phyloP scores from a whole-genome alignment of 2,797 vertebrate species.

The Echeneis naucrates region DNA sequence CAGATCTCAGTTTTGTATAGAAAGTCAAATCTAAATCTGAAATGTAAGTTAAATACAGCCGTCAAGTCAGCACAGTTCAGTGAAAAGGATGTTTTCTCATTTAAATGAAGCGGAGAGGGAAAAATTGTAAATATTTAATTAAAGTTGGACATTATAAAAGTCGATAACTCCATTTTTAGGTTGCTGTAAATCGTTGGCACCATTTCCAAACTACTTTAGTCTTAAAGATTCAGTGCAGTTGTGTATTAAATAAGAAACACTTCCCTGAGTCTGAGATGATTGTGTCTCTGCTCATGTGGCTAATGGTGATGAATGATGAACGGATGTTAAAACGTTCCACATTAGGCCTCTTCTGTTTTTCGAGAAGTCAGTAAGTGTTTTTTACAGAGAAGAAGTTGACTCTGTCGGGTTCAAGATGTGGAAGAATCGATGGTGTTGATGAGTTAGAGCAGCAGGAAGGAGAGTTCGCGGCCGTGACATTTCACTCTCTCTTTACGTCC shows the following conservation, averaged over 20 bases:
- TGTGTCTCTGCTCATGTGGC: neutral
- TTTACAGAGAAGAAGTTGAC: neutral
- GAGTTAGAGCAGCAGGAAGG: slow-evolving; percentile 14
- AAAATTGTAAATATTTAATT: neutral
- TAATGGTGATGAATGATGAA: slow-evolving; percentile 1
- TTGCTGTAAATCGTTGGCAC: neutral
- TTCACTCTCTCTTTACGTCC: neutral
- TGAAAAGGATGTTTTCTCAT: neutral
- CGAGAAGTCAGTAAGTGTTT: slow-evolving; percentile 3
- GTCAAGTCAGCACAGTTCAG: neutral
- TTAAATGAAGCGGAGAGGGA: neutral
- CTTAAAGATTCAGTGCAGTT: neutral
- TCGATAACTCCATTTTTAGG: too few species aligned
- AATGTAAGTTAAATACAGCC: neutral
- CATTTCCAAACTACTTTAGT: neutral
- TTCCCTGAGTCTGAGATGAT: too few species aligned
- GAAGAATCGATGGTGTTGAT: slow-evolving; percentile 1
- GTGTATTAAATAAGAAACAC: neutral
- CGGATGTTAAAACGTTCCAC: slow-evolving; percentile 8
- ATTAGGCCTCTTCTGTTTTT: slow-evolving; percentile 23
- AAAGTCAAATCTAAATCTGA: too few species aligned
- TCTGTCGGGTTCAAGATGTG: neutral
- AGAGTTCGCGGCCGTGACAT: neutral
- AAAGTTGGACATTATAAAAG: neutral
- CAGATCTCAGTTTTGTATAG: too few species aligned